These are phyloP conservation scores for Macrochelys suwanniensis DNA, from an alignment of 2,797 vertebrate species.

Conservation along the genomic window DNA sequence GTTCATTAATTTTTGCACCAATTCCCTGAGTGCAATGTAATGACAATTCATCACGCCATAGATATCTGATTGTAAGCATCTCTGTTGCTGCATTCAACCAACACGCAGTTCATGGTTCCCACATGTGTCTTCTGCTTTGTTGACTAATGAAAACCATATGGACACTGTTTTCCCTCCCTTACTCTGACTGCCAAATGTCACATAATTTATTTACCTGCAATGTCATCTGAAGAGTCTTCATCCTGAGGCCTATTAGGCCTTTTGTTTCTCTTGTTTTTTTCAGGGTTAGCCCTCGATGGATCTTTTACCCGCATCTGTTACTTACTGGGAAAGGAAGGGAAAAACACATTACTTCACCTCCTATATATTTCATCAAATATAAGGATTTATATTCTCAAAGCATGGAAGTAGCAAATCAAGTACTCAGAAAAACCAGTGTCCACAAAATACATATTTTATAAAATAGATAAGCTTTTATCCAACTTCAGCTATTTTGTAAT, in stretches of 20 bases:
- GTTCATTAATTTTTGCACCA: background rate
- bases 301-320: slow-evolving; percentile 98
- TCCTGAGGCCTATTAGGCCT: slow-evolving; percentile 90
- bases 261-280: slow-evolving; percentile 94
- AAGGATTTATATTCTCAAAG: background rate
- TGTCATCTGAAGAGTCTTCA: slow-evolving; percentile 97
- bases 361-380: background rate
- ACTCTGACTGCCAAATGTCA: background rate
- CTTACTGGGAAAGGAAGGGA: slow-evolving; percentile 62
- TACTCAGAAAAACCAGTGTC: background rate
- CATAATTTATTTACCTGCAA: slow-evolving; percentile 86
- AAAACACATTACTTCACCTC: background rate
- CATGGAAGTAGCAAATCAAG: background rate
- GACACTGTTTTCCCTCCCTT: background rate
- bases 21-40: background rate
- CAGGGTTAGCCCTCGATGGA: slow-evolving; percentile 88
- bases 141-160: background rate
- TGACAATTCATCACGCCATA: background rate
- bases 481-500: background rate
- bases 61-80: background rate
- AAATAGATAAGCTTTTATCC: background rate
- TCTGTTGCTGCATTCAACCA: background rate
- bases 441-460: accelerated
- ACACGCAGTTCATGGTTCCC: background rate
- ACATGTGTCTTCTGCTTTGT: background rate